Conservation (phyloP, 2,113 vertebrate species). For the Tamias sibiricus region DNA sequence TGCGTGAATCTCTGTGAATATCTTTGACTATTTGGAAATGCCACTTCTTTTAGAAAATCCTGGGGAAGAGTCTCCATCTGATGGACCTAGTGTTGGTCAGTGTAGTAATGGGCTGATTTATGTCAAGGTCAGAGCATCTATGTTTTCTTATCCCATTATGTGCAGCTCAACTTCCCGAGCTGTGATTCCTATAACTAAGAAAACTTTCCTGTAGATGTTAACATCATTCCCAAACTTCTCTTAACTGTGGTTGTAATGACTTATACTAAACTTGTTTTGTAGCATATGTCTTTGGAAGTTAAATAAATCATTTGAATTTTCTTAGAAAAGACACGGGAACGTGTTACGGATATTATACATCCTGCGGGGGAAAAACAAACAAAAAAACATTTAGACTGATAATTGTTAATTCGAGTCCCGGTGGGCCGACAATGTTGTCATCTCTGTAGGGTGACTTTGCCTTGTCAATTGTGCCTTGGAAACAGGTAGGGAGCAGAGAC, state of each 20-base stretch:
- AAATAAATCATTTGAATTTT: constrained; percentile 74
- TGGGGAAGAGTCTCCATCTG: neutral
- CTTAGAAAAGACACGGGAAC: neutral
- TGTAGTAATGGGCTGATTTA: neutral
- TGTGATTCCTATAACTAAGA: constrained; percentile 38
- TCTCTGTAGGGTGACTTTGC: neutral
- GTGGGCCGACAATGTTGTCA: neutral
- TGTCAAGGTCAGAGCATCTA: neutral
- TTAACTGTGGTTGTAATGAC: constrained; percentile 66
- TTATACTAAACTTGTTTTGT: constrained; percentile 74
- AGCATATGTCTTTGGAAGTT: constrained; percentile 56
- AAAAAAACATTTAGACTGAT: neutral
- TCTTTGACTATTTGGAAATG: constrained; percentile 44
- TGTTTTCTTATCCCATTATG: neutral
- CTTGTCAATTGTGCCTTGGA: neutral
- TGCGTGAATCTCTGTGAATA: neutral
- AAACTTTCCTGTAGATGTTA: constrained; percentile 53
- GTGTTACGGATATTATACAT: neutral
- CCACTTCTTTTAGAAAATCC: constrained; percentile 40
- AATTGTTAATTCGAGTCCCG: neutral
- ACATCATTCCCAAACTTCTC: constrained; percentile 69
- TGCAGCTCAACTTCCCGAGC: constrained; percentile 37
- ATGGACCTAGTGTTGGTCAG: neutral
- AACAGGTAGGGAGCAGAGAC: neutral
- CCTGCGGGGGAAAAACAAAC: neutral